Evolutionary conservation across 2,113 vertebrate genomes (phyloP).

Genomic region (Pomatorhinus ruficollis): DNA sequence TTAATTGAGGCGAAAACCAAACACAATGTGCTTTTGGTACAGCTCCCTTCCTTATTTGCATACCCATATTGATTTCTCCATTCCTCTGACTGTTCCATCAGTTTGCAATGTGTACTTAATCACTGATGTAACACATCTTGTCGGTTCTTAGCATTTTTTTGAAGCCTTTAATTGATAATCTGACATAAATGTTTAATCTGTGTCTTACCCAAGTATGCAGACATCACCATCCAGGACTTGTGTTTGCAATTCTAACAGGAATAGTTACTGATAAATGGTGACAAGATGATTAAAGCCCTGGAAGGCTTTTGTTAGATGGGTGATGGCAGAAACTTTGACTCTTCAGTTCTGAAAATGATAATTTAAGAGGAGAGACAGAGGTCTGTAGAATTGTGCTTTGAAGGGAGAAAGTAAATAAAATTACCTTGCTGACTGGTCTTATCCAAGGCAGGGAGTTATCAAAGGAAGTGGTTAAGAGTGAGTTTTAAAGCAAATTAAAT

Average conservation of each 20-base stretch:
- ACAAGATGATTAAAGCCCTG: background rate
- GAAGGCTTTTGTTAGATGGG: background rate
- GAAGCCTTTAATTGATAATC: background rate
- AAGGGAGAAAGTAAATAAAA: background rate
- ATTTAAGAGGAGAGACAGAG: background rate
- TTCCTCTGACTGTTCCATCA: background rate
- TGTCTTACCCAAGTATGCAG: background rate
- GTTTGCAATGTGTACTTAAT: background rate
- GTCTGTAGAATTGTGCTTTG: background rate
- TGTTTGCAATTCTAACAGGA: background rate
- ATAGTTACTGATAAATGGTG: background rate
- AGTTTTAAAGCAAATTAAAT: background rate
- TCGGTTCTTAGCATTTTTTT: background rate
- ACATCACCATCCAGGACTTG: background rate
- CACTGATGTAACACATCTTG: background rate
- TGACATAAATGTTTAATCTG: background rate
- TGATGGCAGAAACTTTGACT: background rate
- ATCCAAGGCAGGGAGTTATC: background rate
- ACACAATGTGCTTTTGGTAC: accelerated
- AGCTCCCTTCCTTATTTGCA: background rate
- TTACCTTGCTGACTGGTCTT: background rate
- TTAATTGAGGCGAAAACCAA: background rate
- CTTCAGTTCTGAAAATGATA: background rate
- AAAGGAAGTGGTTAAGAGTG: background rate
- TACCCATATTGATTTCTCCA: background rate